A percentile compares a stretch with the other conserved stretches of the same genome.
Evolutionary conservation across 2,888 invertebrate species (phyloP).

Genomic region (Megalurothrips usitatus): DNA sequence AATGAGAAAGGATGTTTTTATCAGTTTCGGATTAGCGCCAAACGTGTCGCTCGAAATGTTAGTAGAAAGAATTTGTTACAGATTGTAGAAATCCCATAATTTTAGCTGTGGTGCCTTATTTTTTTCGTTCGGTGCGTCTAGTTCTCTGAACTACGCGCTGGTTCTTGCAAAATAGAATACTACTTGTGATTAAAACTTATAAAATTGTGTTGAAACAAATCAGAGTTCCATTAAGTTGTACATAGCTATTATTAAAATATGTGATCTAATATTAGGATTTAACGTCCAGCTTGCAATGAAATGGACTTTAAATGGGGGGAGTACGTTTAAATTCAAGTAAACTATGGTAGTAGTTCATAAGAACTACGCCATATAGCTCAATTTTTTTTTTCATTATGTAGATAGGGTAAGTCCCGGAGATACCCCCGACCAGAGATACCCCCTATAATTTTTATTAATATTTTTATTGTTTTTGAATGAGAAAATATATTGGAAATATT

Average conservation of each 20-base stretch:
- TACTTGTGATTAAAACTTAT: neutral
- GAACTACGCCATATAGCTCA: too few species aligned
- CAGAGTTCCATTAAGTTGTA: neutral
- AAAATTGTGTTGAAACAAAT: neutral
- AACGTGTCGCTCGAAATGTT: neutral
- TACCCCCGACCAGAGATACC: too few species aligned
- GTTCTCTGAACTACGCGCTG: neutral
- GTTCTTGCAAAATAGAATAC: neutral
- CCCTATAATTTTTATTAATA: too few species aligned
- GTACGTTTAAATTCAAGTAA: conserved; percentile 5
- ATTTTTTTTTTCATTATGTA: too few species aligned
- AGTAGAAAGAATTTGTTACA: neutral
- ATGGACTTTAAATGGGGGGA: conserved; percentile 7
- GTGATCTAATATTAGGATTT: neutral
- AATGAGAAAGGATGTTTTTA: too few species aligned
- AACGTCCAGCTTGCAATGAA: neutral
- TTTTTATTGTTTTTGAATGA: too few species aligned
- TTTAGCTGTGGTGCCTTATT: too few species aligned
- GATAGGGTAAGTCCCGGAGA: too few species aligned
- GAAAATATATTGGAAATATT: too few species aligned
- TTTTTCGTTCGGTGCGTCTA: too few species aligned
- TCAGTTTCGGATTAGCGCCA: neutral
- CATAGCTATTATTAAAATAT: neutral
- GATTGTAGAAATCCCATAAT: neutral
- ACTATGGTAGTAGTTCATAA: too few species aligned